phyloP scores from a whole-genome alignment of 1,140 invertebrate genomes.

The Dinothrombium tinctorium region DNA sequence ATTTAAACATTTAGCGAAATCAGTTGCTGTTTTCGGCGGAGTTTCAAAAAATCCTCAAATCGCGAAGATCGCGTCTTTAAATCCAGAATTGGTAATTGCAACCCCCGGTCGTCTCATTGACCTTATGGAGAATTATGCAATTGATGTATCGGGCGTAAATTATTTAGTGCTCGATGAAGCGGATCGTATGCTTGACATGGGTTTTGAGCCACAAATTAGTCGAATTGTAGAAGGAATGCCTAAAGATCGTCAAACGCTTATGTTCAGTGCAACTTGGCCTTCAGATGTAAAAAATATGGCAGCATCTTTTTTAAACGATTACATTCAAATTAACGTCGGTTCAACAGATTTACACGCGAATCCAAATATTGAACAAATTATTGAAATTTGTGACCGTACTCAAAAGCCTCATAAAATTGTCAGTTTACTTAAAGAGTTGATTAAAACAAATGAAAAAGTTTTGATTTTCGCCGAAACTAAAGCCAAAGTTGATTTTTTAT shows the following conservation, averaged over 20 bases:
- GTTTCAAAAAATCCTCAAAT: slow-evolving; percentile 50
- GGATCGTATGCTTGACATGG: slow-evolving; percentile 33
- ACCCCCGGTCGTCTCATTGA: slow-evolving; percentile 78
- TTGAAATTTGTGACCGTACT: slow-evolving; percentile 22
- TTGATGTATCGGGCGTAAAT: slow-evolving; percentile 23
- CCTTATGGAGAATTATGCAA: slow-evolving; percentile 44
- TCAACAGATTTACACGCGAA: slow-evolving; percentile 28
- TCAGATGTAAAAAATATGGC: slow-evolving; percentile 30
- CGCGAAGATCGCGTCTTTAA: slow-evolving; percentile 23
- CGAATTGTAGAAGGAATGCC: slow-evolving; percentile 33
- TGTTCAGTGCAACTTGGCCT: slow-evolving; percentile 18
- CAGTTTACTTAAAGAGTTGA: not conserved
- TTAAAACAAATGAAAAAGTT: slow-evolving; percentile 11
- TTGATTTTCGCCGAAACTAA: slow-evolving; percentile 34
- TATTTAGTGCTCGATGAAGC: slow-evolving; percentile 28
- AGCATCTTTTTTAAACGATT: slow-evolving; percentile 28
- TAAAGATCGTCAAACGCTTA: slow-evolving; percentile 16
- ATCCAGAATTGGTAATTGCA: slow-evolving; percentile 72
- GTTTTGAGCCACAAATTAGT: slow-evolving; percentile 29
- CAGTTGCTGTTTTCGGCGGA: slow-evolving; percentile 91
- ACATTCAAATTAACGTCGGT: slow-evolving; percentile 30
- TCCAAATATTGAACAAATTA: slow-evolving; percentile 31
- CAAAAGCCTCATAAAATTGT: slow-evolving; percentile 14
- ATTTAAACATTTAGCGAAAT: slow-evolving; percentile 75
- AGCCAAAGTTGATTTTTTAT: slow-evolving; percentile 28